Evolutionary conservation across 1,140 invertebrate species (phyloP).

Genomic region (Eurosta solidaginis): DNA sequence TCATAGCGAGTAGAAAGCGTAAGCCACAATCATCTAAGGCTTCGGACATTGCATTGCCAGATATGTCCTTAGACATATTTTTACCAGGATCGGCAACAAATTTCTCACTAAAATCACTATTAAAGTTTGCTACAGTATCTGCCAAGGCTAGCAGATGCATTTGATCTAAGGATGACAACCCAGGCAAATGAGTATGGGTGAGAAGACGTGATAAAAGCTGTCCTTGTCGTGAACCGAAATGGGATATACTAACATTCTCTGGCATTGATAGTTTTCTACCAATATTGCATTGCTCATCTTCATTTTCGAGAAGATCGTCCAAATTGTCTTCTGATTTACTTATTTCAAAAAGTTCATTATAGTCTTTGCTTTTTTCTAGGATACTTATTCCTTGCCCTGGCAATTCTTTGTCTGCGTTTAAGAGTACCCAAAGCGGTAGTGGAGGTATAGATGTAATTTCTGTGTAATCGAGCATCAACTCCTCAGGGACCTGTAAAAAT

Average conservation of each 20-base stretch:
- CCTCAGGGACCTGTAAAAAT: constrained; percentile 68
- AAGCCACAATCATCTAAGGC: constrained; percentile 97
- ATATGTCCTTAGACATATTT: constrained; percentile 72
- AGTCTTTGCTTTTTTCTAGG: constrained; percentile 71
- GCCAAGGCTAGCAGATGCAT: constrained; percentile 98
- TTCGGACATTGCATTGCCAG: constrained; percentile 69
- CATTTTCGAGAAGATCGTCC: constrained; percentile 78
- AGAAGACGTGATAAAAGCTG: constrained; percentile 80
- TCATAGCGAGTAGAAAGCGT: constrained; percentile 94
- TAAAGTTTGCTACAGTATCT: constrained; percentile 94
- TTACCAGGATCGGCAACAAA: constrained; percentile 79
- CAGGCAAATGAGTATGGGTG: constrained; percentile 95
- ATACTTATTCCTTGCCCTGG: constrained; percentile 67
- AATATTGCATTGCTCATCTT: constrained; percentile 66
- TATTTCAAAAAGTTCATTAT: constrained; percentile 84
- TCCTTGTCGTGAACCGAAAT: constrained; percentile 82
- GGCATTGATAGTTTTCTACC: constrained; percentile 70
- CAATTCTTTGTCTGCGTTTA: constrained; percentile 90
- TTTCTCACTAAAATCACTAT: constrained; percentile 82
- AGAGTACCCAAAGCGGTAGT: constrained; percentile 90
- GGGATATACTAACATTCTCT: constrained; percentile 75
- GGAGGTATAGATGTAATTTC: constrained; percentile 96
- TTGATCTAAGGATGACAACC: constrained; percentile 95
- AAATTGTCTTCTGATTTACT: constrained; percentile 80
- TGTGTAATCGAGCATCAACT: constrained; percentile 89